Conservation (phyloP, 2,113 vertebrate species). For the Tachysurus vachellii region DNA sequence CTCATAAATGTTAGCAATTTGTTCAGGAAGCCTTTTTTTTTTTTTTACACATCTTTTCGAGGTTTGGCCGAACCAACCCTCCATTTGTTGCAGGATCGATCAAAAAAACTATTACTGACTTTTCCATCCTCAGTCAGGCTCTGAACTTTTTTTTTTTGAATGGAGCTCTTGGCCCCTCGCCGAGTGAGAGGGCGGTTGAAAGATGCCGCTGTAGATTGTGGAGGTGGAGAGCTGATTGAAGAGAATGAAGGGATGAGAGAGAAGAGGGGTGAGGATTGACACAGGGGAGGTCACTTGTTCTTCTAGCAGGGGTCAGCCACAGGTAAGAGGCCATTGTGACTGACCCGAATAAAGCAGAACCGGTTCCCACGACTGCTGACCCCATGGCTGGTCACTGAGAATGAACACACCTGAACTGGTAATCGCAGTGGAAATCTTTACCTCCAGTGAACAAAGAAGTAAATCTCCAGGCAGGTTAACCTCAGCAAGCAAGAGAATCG, state of each 20-base stretch:
- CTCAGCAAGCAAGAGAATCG: not conserved
- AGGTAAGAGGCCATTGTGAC: slow-evolving; percentile 57
- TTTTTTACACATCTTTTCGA: not conserved
- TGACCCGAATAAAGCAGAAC: slow-evolving; percentile 51
- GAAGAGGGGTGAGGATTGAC: slow-evolving; percentile 57
- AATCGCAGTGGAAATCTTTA: slow-evolving; percentile 11
- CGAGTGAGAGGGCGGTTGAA: slow-evolving; percentile 42
- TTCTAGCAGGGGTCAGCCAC: slow-evolving; percentile 59
- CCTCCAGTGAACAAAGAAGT: not conserved
- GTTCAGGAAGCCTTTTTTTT: not conserved
- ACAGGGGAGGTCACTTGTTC: slow-evolving; percentile 42
- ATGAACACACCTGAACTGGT: slow-evolving; percentile 24
- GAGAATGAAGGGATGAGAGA: slow-evolving; percentile 46
- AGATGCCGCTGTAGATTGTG: slow-evolving; percentile 46
- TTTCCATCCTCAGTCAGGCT: slow-evolving; percentile 25
- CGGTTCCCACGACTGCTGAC: slow-evolving; percentile 49
- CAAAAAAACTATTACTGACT: slow-evolving; percentile 13
- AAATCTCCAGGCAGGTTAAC: not conserved
- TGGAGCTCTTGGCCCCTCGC: slow-evolving; percentile 2
- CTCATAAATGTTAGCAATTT: not conserved
- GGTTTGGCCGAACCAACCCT: not conserved
- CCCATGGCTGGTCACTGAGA: not conserved
- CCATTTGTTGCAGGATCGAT: not conserved
- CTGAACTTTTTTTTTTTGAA: slow-evolving; percentile 13
- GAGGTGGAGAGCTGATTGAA: slow-evolving; percentile 52